phyloP scores from a whole-genome alignment of 2,888 invertebrate species.

The Dione vanillae region DNA sequence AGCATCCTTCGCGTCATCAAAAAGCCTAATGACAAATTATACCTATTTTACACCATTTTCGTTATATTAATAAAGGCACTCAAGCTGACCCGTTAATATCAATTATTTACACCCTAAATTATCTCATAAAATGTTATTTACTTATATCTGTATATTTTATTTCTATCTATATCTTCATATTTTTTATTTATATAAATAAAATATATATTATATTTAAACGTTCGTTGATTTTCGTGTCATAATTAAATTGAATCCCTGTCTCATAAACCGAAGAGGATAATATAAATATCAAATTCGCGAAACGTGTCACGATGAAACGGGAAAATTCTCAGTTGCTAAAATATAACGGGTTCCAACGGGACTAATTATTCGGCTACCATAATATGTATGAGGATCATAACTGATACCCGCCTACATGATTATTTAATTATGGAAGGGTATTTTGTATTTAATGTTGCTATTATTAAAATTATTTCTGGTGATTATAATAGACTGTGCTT shows the following conservation, averaged over 20 bases:
- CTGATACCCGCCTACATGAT: slow-evolving; percentile 26
- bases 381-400: slow-evolving; percentile 29
- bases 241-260: slow-evolving; percentile 8
- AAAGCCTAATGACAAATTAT: too few relatives aligned
- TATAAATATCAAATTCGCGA: slow-evolving; percentile 30
- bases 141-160: too few relatives aligned
- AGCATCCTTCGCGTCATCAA: too few relatives aligned
- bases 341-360: slow-evolving; percentile 39
- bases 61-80: too few relatives aligned
- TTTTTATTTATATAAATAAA: too few relatives aligned
- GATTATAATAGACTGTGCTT: background rate
- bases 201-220: background rate
- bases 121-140: too few relatives aligned
- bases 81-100: too few relatives aligned
- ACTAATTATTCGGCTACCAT: slow-evolving; percentile 41
- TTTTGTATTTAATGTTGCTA: slow-evolving; percentile 7
- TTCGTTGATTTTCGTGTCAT: background rate
- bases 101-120: too few relatives aligned
- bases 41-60: too few relatives aligned
- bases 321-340: slow-evolving; percentile 37
- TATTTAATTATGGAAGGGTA: slow-evolving; percentile 29
- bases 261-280: slow-evolving; percentile 26
- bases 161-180: too few relatives aligned
- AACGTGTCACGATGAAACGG: slow-evolving; percentile 33
- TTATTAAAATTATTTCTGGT: slow-evolving; percentile 14